These are phyloP conservation scores for Sialis lutaria DNA, from an alignment of 2,888 invertebrate genomes.

Conservation along the genomic window DNA sequence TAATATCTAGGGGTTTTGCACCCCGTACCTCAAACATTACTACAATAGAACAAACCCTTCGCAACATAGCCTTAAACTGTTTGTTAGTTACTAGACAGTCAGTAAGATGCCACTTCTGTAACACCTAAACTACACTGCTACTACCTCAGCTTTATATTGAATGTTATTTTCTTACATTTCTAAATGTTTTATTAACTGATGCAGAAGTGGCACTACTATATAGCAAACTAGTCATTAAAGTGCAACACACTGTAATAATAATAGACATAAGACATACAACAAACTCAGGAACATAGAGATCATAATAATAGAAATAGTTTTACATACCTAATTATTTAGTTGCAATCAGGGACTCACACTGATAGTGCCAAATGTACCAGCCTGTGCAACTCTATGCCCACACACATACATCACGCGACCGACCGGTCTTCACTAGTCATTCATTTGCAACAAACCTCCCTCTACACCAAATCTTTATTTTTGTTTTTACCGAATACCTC, in stretches of 20 bases:
- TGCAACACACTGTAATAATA: conserved; percentile 9
- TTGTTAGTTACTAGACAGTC: no score
- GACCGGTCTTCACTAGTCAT: no score
- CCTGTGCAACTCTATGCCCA: background rate
- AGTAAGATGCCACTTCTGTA: no score
- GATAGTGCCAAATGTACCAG: background rate
- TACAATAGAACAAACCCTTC: conserved; percentile 12
- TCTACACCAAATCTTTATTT: no score
- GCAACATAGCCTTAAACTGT: conserved; percentile 11
- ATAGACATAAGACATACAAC: background rate
- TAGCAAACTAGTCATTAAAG: conserved; percentile 12
- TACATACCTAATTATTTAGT: background rate
- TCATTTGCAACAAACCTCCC: no score
- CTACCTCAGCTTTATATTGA: no score
- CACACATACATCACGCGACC: no score
- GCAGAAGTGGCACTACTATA: background rate
- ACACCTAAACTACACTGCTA: no score
- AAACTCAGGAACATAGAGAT: background rate
- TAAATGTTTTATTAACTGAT: background rate
- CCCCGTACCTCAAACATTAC: conserved; percentile 1
- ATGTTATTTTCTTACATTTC: no score
- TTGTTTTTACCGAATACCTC: no score
- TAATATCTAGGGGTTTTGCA: no score
- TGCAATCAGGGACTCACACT: background rate
- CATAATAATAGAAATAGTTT: background rate